These are phyloP conservation scores for Triops longicaudatus DNA, from an alignment of 1,140 invertebrate species.

Conservation along the genomic window DNA sequence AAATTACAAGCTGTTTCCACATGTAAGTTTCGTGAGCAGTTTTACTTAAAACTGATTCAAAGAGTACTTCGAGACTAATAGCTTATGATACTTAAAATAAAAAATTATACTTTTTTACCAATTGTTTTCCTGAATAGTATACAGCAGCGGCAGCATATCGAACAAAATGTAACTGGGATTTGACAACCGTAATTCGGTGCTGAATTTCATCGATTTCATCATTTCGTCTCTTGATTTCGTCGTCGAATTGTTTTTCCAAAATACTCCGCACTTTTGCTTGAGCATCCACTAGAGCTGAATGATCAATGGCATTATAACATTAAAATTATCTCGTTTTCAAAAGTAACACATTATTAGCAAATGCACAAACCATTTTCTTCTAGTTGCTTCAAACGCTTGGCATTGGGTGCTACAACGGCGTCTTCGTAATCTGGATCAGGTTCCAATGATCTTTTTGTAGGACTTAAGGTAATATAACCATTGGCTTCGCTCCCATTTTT, in stretches of 20 bases:
- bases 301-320: neutral
- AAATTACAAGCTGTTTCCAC: no score
- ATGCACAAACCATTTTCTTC: slow-evolving; percentile 40
- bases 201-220: slow-evolving; percentile 49
- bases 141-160: slow-evolving; percentile 56
- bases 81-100: slow-evolving; percentile 28
- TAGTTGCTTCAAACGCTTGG: slow-evolving; percentile 38
- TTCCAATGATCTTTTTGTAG: slow-evolving; percentile 29
- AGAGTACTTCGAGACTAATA: no score
- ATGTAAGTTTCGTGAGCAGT: no score
- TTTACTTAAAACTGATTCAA: no score
- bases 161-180: slow-evolving; percentile 58
- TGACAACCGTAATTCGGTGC: slow-evolving; percentile 49
- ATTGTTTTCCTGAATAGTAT: slow-evolving; percentile 57
- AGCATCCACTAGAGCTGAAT: slow-evolving; percentile 30
- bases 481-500: neutral
- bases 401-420: slow-evolving; percentile 34
- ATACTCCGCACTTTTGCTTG: slow-evolving; percentile 37
- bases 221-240: slow-evolving; percentile 46
- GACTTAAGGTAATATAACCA: neutral
- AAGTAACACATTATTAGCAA: no score
- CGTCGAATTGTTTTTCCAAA: slow-evolving; percentile 45
- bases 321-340: no score
- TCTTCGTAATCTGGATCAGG: slow-evolving; percentile 44
- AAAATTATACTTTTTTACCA: slow-evolving; percentile 38